Conservation (phyloP, 2,888 invertebrate genomes). For the Callimorpha dominula region DNA sequence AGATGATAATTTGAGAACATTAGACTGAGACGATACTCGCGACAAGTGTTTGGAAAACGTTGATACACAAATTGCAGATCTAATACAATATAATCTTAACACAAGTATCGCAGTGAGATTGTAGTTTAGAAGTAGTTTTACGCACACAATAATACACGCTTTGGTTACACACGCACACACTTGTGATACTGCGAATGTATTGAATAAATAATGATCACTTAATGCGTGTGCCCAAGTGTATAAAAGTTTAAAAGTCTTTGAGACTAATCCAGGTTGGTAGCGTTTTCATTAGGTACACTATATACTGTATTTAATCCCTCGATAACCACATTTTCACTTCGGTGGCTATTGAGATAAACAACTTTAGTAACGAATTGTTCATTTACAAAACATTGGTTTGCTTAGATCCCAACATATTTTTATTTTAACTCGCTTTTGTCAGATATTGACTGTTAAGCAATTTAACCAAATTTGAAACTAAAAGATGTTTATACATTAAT, state of each 20-base stretch:
- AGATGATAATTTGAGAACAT: slow-evolving; percentile 33
- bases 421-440: background rate
- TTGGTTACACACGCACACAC: background rate
- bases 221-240: slow-evolving; percentile 8
- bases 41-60: slow-evolving; percentile 16
- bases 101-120: background rate
- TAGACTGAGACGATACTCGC: slow-evolving; percentile 13
- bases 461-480: background rate
- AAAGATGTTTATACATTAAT: no score
- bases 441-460: background rate
- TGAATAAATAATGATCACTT: slow-evolving; percentile 29
- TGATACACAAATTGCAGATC: background rate
- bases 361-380: slow-evolving; percentile 1
- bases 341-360: background rate
- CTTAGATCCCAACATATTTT: no score
- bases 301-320: slow-evolving; percentile 7
- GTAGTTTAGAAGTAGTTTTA: background rate
- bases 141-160: background rate
- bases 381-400: background rate
- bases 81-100: background rate
- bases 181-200: background rate
- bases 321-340: background rate
- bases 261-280: slow-evolving; percentile 20
- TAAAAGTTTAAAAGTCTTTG: slow-evolving; percentile 15
- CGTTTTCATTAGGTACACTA: slow-evolving; percentile 13